Evolutionary conservation across 2,113 vertebrate species (phyloP), one percentile per base, ranked within the genome.

Genomic region (Oreotrochilus melanogaster): DNA sequence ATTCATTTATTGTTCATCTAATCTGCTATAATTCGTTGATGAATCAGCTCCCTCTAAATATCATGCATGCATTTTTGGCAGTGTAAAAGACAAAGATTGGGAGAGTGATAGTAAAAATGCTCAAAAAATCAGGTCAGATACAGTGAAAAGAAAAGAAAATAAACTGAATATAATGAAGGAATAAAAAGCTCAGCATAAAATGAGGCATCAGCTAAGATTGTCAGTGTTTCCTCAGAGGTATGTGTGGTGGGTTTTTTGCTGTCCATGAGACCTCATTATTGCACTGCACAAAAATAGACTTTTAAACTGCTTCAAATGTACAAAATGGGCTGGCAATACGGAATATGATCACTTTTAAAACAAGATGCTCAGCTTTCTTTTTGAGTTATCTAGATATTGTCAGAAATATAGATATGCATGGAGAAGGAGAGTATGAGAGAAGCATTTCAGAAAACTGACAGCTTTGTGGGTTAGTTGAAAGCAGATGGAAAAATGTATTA

Each of bases 361-460:
- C 62, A 94, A 53, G 31, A 92, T 89, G 47, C 60, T 95, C 70
- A 78, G 21, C 42, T 75, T 89, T 96, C 94, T 30, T 2, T 94
- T 94, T 96, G 90, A 96, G 91, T 96, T 97, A 91, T 64, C 85
- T 86, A 82, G 56, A 45, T 83, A 71, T 58, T 62, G 92, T 94
- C 90, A 94, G 75, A 95, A 97, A 96, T 53, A 42, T 60, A 97
- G 92, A 93, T 7, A 16, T 92, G 70, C 47, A 28, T 27, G 25
- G 43, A 80, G 35, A 78, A 69, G 16, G 31, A 56, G 64, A 95
- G 53, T 86, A 78, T 82, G 84, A 95, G 60, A 83, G 75, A 82
- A 78, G 12, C 24, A 60, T 96, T 97, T 94, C 76, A 90, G 82
- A 89, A 98, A 97, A 97, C 11, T 97, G 96, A 96, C 96, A 97